Conservation (phyloP, 2,113 vertebrate genomes). For the Axis porcinus region DNA sequence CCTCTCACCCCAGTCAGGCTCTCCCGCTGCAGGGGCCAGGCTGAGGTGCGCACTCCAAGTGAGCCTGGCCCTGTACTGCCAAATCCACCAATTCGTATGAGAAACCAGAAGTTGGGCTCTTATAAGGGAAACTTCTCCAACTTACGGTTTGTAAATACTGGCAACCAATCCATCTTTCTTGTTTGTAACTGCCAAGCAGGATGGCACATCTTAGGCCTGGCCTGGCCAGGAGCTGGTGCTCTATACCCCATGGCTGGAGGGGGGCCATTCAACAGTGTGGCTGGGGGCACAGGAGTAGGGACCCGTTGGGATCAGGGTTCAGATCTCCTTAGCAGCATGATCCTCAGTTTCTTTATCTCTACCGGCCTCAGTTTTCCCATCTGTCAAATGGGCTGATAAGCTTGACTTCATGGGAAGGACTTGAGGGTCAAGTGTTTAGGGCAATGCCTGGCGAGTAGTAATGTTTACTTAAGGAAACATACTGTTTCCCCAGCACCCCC, state of each 20-base stretch:
- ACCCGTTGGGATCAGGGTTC: not conserved
- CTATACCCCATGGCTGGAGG: not conserved
- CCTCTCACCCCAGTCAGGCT: not conserved
- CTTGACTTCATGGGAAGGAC: not conserved
- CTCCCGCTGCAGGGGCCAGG: not conserved
- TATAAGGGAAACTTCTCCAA: not conserved
- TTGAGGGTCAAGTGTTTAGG: not conserved
- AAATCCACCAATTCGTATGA: not conserved
- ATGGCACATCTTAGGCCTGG: not conserved
- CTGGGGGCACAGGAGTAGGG: not conserved
- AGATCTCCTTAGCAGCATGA: not conserved
- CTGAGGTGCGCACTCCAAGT: rapidly evolving
- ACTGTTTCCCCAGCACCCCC: not conserved
- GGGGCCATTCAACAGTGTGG: not conserved
- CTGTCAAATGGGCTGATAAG: not conserved
- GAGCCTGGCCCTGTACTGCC: not conserved
- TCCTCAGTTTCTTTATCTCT: not conserved
- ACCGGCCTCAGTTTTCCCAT: not conserved
- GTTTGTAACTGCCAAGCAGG: not conserved
- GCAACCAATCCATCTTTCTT: not conserved
- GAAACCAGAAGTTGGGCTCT: not conserved
- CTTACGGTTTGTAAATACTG: not conserved
- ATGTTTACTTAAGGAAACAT: not conserved
- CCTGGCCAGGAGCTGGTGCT: not conserved
- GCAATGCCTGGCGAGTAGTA: not conserved